Conservation (phyloP, 2,888 invertebrate species). For the Thecocarcelia acutangulata region DNA sequence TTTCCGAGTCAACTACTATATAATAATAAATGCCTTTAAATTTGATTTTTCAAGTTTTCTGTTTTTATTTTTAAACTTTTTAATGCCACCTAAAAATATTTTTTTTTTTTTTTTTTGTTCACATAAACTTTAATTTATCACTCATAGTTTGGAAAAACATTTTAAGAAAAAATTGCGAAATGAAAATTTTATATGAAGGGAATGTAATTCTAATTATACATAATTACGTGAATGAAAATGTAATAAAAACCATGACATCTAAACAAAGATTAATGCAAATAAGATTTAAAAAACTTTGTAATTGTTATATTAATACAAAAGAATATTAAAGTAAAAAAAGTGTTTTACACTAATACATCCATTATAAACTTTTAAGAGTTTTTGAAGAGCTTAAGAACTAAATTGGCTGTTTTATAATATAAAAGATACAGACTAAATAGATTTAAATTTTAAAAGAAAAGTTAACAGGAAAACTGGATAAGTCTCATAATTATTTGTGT, state of each 20-base stretch:
- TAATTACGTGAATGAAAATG: conserved; percentile 28
- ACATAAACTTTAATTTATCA: conserved; percentile 55
- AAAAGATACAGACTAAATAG: conserved; percentile 35
- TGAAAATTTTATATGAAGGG: conserved; percentile 21
- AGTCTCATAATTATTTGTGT: conserved; percentile 14
- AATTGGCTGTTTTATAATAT: conserved; percentile 44
- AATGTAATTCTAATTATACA: conserved; percentile 46
- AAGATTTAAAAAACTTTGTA: conserved; percentile 8
- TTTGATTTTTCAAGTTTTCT: neutral
- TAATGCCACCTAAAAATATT: conserved; percentile 58
- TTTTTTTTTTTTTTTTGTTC: conserved; percentile 24
- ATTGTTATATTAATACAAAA: conserved; percentile 12
- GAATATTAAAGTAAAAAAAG: conserved; percentile 44
- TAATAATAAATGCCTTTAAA: no score
- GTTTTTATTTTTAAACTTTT: conserved; percentile 9
- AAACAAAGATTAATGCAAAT: conserved; percentile 25
- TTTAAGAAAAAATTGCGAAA: conserved; percentile 28
- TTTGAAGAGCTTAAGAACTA: conserved; percentile 50
- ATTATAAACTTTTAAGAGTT: conserved; percentile 22
- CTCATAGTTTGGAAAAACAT: conserved; percentile 54
- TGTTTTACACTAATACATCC: conserved; percentile 55
- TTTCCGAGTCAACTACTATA: no score
- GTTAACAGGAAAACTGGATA: conserved; percentile 8
- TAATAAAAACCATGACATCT: conserved; percentile 4
- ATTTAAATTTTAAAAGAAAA: conserved; percentile 30